Base-by-base conservation (phyloP, 2,888 invertebrate genomes). In the Sycophila texana region DNA sequence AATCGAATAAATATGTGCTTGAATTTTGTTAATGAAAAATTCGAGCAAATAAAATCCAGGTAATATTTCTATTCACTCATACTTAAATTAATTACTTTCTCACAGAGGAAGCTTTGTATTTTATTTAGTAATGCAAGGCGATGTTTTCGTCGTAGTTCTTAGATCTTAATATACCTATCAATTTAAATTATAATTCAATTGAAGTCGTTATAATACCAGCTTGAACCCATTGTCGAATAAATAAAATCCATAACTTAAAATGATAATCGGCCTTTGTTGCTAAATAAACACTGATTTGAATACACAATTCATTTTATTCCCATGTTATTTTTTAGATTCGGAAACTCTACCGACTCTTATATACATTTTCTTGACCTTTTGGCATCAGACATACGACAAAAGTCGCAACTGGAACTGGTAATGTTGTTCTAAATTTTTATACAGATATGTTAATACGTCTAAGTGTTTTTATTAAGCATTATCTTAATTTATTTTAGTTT, bases 321-420 rank as follows among this genome's bases (percentile, higher is more conserved):
- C 4, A n/a, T 4, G 4, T 1, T n/a, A 39, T 18, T 26, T 81
- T 71, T 30, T 22, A 81, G 81, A 66, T 58, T 81, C 57, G 75
- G 66, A 30, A 77, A 79, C 10, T 18, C 76, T n/a, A 74, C 49
- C 1, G 70, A 81, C 47, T n/a, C 73, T n/a, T 74, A 79, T 39
- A 71, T 20, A 1, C 61, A 79, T 47, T 26, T 81, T 39, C 74
- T 81, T 10, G 81, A 81, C 14, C 77, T 81, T 4, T 30, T 81
- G 16, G 79, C 74, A 10, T 74, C 81, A 0, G 81, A 81, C 61
- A 77, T 81, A 10, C 68, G 79, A 74, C 79, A 81, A 51, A 81
- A 77, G 26, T 2, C 30, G 1, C 79, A 81, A 18, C 22, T 81
- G 58, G 65, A 79, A 13, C 39, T 66, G 14, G 81, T 81, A 71